Evolutionary conservation across 2,113 vertebrate species (phyloP), one percentile per base, ranked within the genome.

Genomic region (Mesitornis unicolor): DNA sequence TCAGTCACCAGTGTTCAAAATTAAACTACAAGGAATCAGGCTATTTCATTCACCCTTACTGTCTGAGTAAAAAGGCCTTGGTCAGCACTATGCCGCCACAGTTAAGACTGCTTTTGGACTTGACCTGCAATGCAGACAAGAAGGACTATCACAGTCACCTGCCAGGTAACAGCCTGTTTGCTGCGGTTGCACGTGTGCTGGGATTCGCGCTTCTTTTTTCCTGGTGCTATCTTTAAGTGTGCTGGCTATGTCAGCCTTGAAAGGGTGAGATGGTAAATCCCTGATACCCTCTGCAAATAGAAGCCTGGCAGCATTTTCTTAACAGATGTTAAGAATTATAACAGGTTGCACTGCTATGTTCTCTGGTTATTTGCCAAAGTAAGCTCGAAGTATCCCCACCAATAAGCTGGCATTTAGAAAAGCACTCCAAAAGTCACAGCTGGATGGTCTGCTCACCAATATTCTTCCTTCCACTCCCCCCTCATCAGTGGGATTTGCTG

Each of bases 361-460:
- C 17, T 63, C 36, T 69, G 50, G 35, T 31, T 75, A 57, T 59
- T 83, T 90, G 79, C 81, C 84, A 77, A 89, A 78, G 47, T 16
- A 92, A 90, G 63, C 79, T 47, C 59, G 26, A 88, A 78, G 71
- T 59, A 80, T 50, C n/a, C 26, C 35, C 28, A 50, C 42, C 61
- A 88, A 76, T 57, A 36, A 91, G 28, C 17, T 60, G 69, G 50
- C 79, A 77, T 47, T 91, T 56, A 67, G 38, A 94, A 93, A 94
- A 85, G 29, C 67, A 33, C 68, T 90, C 29, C 81, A 47, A 76
- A 80, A 84, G 76, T 56, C 78, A 80, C 94, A 90, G 87, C 71
- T 90, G 90, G 61, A 92, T 74, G 47, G 90, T 70, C 50, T 67
- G 59, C 50, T 80, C 59, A 86, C 43, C 50, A 76, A 85, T 38